phyloP scores from a whole-genome alignment of 53 echinoderm and acorn worm genomes.

The Antedon mediterranea region DNA sequence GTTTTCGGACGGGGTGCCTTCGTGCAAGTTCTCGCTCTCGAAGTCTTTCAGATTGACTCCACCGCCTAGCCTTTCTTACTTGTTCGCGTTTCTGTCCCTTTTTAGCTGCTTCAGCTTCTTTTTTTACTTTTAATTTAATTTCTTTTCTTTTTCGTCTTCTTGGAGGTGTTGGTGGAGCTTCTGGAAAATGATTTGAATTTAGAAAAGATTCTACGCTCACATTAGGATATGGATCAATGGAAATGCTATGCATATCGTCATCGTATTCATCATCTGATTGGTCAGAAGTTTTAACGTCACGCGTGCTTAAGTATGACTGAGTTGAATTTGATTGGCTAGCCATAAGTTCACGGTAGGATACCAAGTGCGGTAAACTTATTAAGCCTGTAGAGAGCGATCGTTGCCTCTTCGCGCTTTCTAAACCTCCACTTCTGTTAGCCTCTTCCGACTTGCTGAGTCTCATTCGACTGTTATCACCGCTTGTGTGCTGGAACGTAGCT shows the following conservation, averaged over 20 bases:
- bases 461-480: background rate
- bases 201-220: slow-evolving; percentile 25
- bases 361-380: background rate
- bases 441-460: background rate
- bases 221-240: slow-evolving; percentile 39
- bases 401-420: background rate
- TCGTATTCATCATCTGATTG: background rate
- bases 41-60: slow-evolving; percentile 13
- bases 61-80: background rate
- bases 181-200: slow-evolving; percentile 4
- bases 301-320: slow-evolving; percentile 2
- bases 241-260: slow-evolving; percentile 2
- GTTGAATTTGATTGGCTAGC: background rate
- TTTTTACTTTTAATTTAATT: background rate
- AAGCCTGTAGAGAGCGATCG: background rate
- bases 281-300: background rate
- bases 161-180: slow-evolving; percentile 1
- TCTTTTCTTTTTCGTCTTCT: background rate
- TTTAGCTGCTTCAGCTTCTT: background rate
- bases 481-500: background rate
- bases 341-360: background rate
- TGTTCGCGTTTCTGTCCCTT: background rate
- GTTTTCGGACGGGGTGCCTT: slow-evolving; percentile 53
- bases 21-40: slow-evolving; percentile 48
- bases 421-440: background rate